Evolutionary conservation across 2,797 vertebrate genomes (phyloP).

Genomic region (Chrysolophus pictus): DNA sequence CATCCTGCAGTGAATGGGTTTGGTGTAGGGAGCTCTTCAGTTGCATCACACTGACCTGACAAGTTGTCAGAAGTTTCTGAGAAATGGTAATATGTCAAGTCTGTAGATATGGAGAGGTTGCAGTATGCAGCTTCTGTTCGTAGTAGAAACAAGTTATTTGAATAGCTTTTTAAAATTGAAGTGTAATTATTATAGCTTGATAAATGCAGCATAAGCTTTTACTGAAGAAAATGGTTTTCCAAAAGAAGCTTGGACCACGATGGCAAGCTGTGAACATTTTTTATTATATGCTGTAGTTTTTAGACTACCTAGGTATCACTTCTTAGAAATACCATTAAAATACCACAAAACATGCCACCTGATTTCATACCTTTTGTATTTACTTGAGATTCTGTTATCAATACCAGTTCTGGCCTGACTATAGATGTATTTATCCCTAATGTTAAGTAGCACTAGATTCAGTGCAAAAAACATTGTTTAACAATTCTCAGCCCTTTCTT

Average conservation of each 20-base stretch:
- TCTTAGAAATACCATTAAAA: slow-evolving; percentile 7
- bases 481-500: background rate
- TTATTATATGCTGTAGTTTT: background rate
- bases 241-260: background rate
- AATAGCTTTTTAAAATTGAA: background rate
- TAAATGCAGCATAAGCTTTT: background rate
- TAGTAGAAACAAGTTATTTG: fast-evolving
- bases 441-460: background rate
- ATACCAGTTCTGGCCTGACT: background rate
- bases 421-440: background rate
- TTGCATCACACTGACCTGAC: background rate
- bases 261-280: background rate
- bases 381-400: background rate
- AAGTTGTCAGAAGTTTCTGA: background rate
- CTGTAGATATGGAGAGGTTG: background rate
- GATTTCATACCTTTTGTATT: background rate
- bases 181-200: background rate
- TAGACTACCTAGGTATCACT: background rate
- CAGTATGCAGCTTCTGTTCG: background rate
- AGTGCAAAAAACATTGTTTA: background rate
- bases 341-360: background rate
- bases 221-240: background rate
- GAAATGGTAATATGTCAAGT: background rate
- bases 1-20: background rate
- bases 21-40: background rate